Percentiles rank a stretch among this genome's conserved stretches.
Conservation (phyloP, 2,888 invertebrate species). For the Chironomus tentans region DNA sequence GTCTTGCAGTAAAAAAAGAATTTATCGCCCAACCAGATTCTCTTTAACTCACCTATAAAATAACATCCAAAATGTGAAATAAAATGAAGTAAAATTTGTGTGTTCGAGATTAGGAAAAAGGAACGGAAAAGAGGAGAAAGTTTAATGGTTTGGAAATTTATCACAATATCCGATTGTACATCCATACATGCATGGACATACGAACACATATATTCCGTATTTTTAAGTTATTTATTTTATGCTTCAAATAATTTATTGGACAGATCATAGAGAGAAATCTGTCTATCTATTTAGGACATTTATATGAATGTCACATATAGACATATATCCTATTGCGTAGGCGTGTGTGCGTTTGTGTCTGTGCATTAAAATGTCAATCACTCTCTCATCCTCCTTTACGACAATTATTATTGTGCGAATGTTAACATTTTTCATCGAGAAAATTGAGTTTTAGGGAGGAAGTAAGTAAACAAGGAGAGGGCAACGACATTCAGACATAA, state of each 20-base stretch:
- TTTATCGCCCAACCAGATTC: too few species aligned
- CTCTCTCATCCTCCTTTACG: neutral
- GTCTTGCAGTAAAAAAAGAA: too few species aligned
- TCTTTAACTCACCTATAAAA: too few species aligned
- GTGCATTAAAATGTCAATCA: constrained; percentile 12
- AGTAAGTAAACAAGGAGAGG: neutral
- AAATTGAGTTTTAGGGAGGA: too few species aligned
- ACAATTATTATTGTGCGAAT: neutral
- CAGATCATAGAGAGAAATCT: neutral
- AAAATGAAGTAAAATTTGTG: neutral
- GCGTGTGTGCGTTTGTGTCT: neutral
- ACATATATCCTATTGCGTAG: neutral
- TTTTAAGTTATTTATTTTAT: neutral
- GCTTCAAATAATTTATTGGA: neutral
- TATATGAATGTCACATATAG: neutral
- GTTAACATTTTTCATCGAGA: too few species aligned
- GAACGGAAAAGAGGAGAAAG: neutral
- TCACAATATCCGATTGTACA: neutral
- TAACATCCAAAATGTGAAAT: neutral
- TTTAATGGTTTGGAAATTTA: constrained; percentile 25
- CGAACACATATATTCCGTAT: too few species aligned
- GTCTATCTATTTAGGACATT: neutral
- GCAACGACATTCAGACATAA: neutral
- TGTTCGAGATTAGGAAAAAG: neutral
- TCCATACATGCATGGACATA: neutral